Conservation (phyloP, 2,113 vertebrate species). For the Aramus guarauna region DNA sequence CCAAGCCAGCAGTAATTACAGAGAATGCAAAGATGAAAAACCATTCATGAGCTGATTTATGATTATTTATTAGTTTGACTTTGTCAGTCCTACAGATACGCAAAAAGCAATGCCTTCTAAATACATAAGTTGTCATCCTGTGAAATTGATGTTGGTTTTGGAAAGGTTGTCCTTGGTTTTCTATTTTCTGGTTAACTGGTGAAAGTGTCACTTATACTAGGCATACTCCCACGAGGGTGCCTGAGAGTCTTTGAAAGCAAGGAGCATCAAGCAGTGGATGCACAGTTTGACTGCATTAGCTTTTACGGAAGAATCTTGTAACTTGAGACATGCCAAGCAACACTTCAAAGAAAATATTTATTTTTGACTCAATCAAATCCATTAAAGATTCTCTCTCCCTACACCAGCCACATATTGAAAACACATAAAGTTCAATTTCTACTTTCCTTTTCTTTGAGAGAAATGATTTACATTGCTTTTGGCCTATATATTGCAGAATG, state of each 20-base stretch:
- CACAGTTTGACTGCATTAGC: not conserved
- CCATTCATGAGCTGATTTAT: not conserved
- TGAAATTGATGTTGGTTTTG: slow-evolving; percentile 3
- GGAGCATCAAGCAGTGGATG: not conserved
- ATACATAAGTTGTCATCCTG: not conserved
- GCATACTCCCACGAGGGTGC: not conserved
- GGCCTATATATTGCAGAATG: not conserved
- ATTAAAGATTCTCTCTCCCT: not conserved
- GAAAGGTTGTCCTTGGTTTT: not conserved
- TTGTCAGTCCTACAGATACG: not conserved
- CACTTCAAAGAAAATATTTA: not conserved
- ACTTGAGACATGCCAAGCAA: not conserved
- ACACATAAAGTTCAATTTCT: not conserved
- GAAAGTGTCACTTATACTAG: not conserved
- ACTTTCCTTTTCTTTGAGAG: not conserved
- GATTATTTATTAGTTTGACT: slow-evolving; percentile 26
- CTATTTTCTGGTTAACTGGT: slow-evolving; percentile 32
- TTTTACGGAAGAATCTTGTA: not conserved
- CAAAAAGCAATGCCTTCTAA: not conserved
- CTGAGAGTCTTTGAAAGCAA: not conserved
- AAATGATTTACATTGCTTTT: not conserved
- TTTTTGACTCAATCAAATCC: not conserved
- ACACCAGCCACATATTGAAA: not conserved
- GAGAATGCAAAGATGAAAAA: not conserved
- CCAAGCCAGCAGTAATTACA: not conserved